Conservation (phyloP, 2,113 vertebrate species). For the Hemiscyllium ocellatum region DNA sequence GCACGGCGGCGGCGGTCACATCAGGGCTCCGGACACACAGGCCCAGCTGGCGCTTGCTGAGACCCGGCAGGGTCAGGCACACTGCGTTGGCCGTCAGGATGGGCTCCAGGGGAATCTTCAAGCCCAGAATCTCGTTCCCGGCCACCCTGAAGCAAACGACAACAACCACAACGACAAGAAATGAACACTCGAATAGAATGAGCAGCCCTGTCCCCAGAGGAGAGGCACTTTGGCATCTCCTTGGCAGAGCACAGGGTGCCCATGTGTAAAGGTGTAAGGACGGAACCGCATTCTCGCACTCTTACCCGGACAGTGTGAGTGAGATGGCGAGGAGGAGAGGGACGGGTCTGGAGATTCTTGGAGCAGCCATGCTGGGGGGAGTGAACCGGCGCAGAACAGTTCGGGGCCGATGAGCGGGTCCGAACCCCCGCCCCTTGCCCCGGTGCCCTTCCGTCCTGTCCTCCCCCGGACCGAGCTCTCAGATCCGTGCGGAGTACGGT, state of each 20-base stretch:
- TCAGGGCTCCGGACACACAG: slow-evolving; percentile 80
- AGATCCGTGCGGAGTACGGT: neutral
- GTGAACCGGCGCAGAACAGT: neutral
- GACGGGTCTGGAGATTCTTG: too few relatives aligned
- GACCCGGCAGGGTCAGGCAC: slow-evolving; percentile 68
- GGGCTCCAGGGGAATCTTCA: slow-evolving; percentile 78
- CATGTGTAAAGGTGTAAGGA: too few relatives aligned
- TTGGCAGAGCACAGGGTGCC: too few relatives aligned
- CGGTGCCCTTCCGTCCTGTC: too few relatives aligned
- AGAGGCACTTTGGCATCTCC: too few relatives aligned
- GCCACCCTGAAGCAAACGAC: slow-evolving; percentile 58
- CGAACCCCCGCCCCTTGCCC: too few relatives aligned
- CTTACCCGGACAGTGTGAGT: neutral
- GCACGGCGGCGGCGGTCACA: slow-evolving; percentile 82
- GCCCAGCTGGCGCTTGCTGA: slow-evolving; percentile 78
- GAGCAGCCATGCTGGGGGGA: neutral
- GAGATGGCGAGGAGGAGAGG: slow-evolving; percentile 8
- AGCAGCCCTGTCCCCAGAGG: neutral
- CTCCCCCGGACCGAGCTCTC: neutral
- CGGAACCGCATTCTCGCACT: too few relatives aligned
- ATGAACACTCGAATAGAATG: neutral
- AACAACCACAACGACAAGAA: too few relatives aligned
- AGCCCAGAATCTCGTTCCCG: slow-evolving; percentile 78
- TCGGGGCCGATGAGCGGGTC: too few relatives aligned
- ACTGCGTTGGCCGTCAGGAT: slow-evolving; percentile 79